A percentile compares a stretch with the other conserved stretches of the same genome.
These are phyloP conservation scores for Leptoclinus maculatus DNA, from an alignment of 2,797 vertebrate species.

Conservation along the genomic window DNA sequence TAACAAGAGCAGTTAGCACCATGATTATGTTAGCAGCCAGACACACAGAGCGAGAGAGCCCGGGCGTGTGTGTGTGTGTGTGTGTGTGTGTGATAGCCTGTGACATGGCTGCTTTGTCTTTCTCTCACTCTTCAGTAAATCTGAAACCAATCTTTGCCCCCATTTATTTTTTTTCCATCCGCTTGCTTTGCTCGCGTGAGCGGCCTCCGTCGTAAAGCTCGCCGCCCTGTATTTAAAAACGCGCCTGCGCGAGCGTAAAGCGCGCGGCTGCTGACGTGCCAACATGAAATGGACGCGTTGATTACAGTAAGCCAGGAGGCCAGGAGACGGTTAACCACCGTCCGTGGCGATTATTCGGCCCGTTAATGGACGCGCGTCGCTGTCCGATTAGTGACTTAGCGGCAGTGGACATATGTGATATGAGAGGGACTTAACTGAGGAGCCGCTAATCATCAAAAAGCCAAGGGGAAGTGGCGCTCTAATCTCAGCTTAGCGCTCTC, in stretches of 20 bases:
- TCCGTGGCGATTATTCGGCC: slow-evolving; percentile 74
- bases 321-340: slow-evolving; percentile 73
- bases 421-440: slow-evolving; percentile 81
- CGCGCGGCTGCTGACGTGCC: slow-evolving; percentile 54
- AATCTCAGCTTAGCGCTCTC: slow-evolving; percentile 82
- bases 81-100: slow-evolving; percentile 41
- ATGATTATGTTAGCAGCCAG: slow-evolving; percentile 76
- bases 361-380: slow-evolving; percentile 77
- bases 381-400: slow-evolving; percentile 82
- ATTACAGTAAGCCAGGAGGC: slow-evolving; percentile 68
- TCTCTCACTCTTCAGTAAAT: slow-evolving; percentile 49
- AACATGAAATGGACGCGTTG: slow-evolving; percentile 65
- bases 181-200: slow-evolving; percentile 33
- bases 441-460: slow-evolving; percentile 84
- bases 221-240: slow-evolving; percentile 61
- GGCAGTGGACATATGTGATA: slow-evolving; percentile 81
- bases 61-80: slow-evolving; percentile 10
- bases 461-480: slow-evolving; percentile 81
- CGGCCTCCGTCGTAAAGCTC: too few relatives aligned
- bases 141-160: slow-evolving; percentile 66
- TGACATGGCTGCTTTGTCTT: slow-evolving; percentile 71
- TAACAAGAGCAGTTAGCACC: slow-evolving; percentile 82
- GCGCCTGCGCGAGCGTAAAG: slow-evolving; percentile 41
- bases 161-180: slow-evolving; percentile 44
- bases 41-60: slow-evolving; percentile 70